Percentiles rank a stretch among this genome's conserved stretches.
phyloP scores from a whole-genome alignment of 2,797 vertebrate species.

The Sebastiscus tertius region DNA sequence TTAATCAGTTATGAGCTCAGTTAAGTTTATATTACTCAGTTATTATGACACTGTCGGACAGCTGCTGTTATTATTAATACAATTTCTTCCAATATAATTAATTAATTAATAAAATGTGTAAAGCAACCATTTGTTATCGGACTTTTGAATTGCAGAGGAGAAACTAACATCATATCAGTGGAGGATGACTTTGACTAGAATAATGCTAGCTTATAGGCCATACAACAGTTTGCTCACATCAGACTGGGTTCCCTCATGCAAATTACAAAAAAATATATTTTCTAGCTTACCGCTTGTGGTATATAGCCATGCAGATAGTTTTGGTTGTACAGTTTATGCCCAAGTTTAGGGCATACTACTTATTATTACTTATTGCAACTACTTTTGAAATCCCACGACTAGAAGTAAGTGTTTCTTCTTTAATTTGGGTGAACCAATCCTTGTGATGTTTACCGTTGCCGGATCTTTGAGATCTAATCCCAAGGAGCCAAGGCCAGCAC shows the following conservation, averaged over 20 bases:
- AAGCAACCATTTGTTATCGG: background rate
- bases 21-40: background rate
- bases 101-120: background rate
- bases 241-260: background rate
- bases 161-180: background rate
- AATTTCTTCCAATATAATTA: background rate
- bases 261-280: background rate
- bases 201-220: background rate
- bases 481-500: constrained; percentile 37
- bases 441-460: constrained; percentile 44
- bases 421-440: background rate
- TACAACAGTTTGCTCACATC: background rate
- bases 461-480: constrained; percentile 34
- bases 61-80: background rate
- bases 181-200: background rate
- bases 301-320: background rate
- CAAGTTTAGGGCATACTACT: too few species aligned
- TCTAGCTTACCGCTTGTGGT: background rate
- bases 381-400: background rate
- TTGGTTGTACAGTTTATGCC: background rate
- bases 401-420: background rate
- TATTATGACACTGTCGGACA: background rate
- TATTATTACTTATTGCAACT: background rate
- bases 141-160: background rate
- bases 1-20: background rate